A percentile compares a stretch with the other conserved stretches of the same genome.
These are phyloP conservation scores for Nettapus auritus DNA, from an alignment of 2,113 vertebrate genomes.

Conservation along the genomic window DNA sequence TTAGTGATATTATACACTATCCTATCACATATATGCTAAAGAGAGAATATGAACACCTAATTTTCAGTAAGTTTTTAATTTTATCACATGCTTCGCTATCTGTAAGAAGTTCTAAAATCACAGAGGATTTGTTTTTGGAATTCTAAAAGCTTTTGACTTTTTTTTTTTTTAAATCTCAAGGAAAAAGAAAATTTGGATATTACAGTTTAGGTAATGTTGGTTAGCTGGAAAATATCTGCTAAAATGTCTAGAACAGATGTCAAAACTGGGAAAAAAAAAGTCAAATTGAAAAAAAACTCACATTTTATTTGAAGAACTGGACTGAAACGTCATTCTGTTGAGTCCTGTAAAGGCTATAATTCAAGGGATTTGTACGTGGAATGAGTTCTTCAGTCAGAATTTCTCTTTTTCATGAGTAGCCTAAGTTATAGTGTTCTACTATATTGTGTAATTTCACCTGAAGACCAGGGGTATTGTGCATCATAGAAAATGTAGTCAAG, in stretches of 20 bases:
- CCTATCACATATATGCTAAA: background rate
- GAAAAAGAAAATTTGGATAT: background rate
- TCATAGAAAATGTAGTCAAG: background rate
- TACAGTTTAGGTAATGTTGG: background rate
- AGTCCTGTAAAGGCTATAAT: background rate
- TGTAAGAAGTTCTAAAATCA: background rate
- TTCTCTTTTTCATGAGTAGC: background rate
- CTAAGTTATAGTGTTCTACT: background rate
- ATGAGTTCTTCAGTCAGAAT: background rate
- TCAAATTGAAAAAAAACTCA: background rate
- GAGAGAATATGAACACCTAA: background rate
- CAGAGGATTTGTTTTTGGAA: background rate
- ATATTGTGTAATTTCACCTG: background rate
- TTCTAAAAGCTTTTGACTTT: background rate
- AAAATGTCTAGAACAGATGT: background rate
- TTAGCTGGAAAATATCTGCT: background rate
- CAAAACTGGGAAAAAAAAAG: background rate
- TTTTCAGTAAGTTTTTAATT: background rate
- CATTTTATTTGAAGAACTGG: background rate
- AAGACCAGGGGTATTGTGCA: background rate
- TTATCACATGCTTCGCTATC: background rate
- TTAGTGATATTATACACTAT: background rate
- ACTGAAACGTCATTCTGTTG: background rate
- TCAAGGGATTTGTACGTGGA: background rate
- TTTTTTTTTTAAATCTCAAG: background rate